Percentiles rank a stretch among this genome's conserved stretches.
These are phyloP conservation scores for Tragelaphus oryx DNA, from an alignment of 2,797 vertebrate genomes.

Conservation along the genomic window DNA sequence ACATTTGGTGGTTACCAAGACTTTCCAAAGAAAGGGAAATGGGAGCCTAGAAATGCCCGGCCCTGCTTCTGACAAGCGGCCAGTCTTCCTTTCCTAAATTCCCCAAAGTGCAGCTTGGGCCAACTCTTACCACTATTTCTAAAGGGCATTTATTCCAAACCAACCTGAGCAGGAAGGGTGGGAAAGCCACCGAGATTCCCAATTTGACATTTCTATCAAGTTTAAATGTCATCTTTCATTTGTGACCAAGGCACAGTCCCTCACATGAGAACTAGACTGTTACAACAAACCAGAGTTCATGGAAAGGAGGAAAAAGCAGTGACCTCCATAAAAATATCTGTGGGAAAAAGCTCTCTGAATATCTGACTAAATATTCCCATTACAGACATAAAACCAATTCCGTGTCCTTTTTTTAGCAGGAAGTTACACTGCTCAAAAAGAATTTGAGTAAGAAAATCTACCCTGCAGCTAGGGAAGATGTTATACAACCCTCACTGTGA, in stretches of 20 bases:
- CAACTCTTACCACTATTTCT: background rate
- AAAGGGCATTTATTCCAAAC: background rate
- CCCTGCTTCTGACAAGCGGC: background rate
- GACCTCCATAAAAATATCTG: slow-evolving; percentile 46
- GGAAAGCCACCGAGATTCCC: background rate
- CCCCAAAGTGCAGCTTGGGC: background rate
- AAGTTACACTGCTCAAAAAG: slow-evolving; percentile 56
- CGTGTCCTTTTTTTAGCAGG: slow-evolving; percentile 40
- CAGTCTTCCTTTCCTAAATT: background rate
- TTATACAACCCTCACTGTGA: background rate
- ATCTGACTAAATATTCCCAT: slow-evolving; percentile 45
- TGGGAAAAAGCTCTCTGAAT: slow-evolving; percentile 56
- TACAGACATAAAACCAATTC: slow-evolving; percentile 28
- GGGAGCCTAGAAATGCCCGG: background rate
- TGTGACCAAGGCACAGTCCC: background rate
- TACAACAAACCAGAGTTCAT: background rate
- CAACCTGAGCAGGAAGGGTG: background rate
- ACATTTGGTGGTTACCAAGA: background rate
- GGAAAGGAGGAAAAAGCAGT: slow-evolving; percentile 4
- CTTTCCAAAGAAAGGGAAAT: background rate
- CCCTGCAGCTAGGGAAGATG: background rate
- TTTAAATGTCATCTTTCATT: background rate
- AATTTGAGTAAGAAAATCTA: slow-evolving; percentile 57
- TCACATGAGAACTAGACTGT: slow-evolving; percentile 2
- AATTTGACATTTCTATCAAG: background rate